phyloP scores from a whole-genome alignment of 2,113 vertebrate species.

The Brevimyrus niger region DNA sequence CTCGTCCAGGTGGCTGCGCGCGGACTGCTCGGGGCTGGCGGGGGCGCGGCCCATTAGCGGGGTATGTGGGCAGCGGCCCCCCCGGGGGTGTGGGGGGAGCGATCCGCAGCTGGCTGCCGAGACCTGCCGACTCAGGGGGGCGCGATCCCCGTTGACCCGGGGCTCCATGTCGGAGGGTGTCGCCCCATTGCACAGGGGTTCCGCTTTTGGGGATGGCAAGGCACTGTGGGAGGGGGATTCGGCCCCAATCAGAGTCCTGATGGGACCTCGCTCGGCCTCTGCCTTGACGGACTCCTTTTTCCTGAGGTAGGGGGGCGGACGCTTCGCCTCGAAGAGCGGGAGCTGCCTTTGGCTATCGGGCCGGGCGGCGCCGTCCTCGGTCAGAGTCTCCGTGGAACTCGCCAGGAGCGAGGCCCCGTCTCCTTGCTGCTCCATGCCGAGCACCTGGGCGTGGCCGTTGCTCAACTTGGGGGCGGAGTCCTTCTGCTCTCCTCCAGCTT shows the following conservation, averaged over 20 bases:
- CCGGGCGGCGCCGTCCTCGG: slow-evolving; percentile 61
- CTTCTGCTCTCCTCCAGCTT: neutral
- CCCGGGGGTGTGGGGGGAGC: slow-evolving; percentile 59
- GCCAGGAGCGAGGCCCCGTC: slow-evolving; percentile 62
- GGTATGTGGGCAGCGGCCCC: slow-evolving; percentile 67
- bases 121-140: slow-evolving; percentile 73
- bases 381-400: slow-evolving; percentile 77
- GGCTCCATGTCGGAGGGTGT: slow-evolving; percentile 41
- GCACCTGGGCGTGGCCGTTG: slow-evolving; percentile 40
- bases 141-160: slow-evolving; percentile 64
- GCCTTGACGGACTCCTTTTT: slow-evolving; percentile 46
- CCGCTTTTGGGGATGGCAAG: slow-evolving; percentile 64
- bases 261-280: slow-evolving; percentile 45
- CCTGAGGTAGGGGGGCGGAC: slow-evolving; percentile 31
- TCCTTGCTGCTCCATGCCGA: slow-evolving; percentile 42
- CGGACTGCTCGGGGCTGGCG: slow-evolving; percentile 76
- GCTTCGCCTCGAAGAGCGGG: slow-evolving; percentile 25
- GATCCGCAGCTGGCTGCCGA: slow-evolving; percentile 71
- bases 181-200: slow-evolving; percentile 72
- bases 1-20: slow-evolving; percentile 82
- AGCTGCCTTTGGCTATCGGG: slow-evolving; percentile 39
- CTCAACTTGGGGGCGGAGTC: slow-evolving; percentile 22
- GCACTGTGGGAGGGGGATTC: slow-evolving; percentile 69
- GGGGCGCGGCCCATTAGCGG: slow-evolving; percentile 48
- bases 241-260: slow-evolving; percentile 68